Evolutionary conservation across 2,113 vertebrate genomes (phyloP), one percentile per base, ranked within the genome.

Genomic region (Australoheros scitulus): DNA sequence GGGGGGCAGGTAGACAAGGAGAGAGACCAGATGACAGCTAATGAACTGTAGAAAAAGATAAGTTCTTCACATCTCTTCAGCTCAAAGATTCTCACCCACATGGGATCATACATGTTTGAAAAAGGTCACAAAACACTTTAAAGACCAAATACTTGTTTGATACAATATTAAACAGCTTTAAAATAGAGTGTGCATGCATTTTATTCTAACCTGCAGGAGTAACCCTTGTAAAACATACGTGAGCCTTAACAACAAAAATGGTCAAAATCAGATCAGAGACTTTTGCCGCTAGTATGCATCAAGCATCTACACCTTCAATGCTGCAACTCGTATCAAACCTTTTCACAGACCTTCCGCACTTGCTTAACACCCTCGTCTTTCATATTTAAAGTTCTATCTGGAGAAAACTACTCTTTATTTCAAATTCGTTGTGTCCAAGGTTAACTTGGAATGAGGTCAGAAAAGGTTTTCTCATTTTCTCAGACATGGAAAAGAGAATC

Each of bases 51-150:
- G 17, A 10, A 11, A 84, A n/a, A 14, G 29, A 56, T 22, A 3
- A 11, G 75, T 75, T 65, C 26, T 29, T 76, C 74, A 68, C 22
- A 80, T 74, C 24, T 57, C 14, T 76, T 76, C 7, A 68, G 29
- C n/a, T 52, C 38, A 52, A 32, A 60, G 10, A 78, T 64, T 55
- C 36, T 29, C 10, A 52, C n/a, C 22, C 63, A 63, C 5, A 50
- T 50, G 26, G 68, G 17, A 18, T 55, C 26, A 55, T 3, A 63
- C 6, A 24, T 22, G n/a, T 81, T 52, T 74, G 9, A 74, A 72
- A 72, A 72, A 72, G 11, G 47, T 72, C 68, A 55, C 18, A 55
- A 55, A 52, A 72, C 47, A 55, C 68, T 55, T 72, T 55, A 55
- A 72, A 1, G 68, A 72, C 26, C n/a, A 26, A 72, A 26, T 70